phyloP scores from a whole-genome alignment of 30 jellyfish, hydroid and myxozoan genomes.

The Aurelia aurita region DNA sequence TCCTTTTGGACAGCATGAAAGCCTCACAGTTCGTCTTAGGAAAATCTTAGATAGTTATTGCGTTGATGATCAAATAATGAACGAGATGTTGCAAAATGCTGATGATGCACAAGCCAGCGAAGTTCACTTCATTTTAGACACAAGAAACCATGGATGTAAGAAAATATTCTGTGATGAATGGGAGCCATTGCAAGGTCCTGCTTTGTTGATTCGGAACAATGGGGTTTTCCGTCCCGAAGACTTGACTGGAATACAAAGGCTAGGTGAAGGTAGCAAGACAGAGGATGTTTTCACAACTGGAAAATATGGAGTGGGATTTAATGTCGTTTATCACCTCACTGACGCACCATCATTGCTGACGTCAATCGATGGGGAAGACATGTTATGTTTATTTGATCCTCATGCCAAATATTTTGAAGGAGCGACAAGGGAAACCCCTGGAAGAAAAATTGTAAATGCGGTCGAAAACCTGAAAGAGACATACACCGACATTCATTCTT shows the following conservation, averaged over 20 bases:
- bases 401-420: slow-evolving; percentile 42
- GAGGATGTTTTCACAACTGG: slow-evolving; percentile 67
- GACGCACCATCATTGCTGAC: slow-evolving; percentile 74
- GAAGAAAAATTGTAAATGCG: slow-evolving; percentile 57
- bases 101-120: slow-evolving; percentile 83
- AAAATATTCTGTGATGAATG: slow-evolving; percentile 61
- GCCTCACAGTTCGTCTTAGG: slow-evolving; percentile 53
- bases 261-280: slow-evolving; percentile 72
- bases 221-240: slow-evolving; percentile 49
- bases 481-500: slow-evolving; percentile 29
- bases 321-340: slow-evolving; percentile 74
- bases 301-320: slow-evolving; percentile 78
- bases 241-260: slow-evolving; percentile 59
- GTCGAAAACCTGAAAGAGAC: slow-evolving; percentile 26
- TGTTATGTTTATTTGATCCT: slow-evolving; percentile 72
- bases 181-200: slow-evolving; percentile 79
- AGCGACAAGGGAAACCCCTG: slow-evolving; percentile 48
- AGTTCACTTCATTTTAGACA: slow-evolving; percentile 50
- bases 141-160: slow-evolving; percentile 26
- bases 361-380: slow-evolving; percentile 21
- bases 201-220: slow-evolving; percentile 53
- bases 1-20: slow-evolving; percentile 76
- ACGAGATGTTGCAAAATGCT: slow-evolving; percentile 78
- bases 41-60: slow-evolving; percentile 68
- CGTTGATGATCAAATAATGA: slow-evolving; percentile 19